Evolutionary conservation across 2,888 invertebrate genomes (phyloP).

Genomic region (Eilema sororculum): DNA sequence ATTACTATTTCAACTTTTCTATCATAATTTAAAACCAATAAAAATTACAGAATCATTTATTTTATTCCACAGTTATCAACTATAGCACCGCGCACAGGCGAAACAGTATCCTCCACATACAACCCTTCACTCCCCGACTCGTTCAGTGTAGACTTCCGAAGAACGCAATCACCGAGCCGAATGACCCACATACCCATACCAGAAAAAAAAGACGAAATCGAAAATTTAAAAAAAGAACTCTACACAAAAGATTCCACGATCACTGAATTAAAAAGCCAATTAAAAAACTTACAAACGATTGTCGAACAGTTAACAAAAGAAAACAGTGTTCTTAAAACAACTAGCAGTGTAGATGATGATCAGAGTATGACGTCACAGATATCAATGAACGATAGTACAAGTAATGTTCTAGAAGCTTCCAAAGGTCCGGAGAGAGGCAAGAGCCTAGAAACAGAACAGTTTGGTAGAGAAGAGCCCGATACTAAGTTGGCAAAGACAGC

Average conservation of each 20-base stretch:
- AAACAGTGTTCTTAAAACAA: slow-evolving; percentile 92
- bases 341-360: slow-evolving; percentile 81
- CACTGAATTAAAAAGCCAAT: slow-evolving; percentile 88
- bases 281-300: slow-evolving; percentile 88
- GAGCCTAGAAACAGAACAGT: slow-evolving; percentile 76
- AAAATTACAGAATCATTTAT: not conserved
- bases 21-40: too few species aligned
- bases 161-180: slow-evolving; percentile 59
- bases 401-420: slow-evolving; percentile 58
- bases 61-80: slow-evolving; percentile 61
- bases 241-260: slow-evolving; percentile 89
- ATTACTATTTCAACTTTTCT: too few species aligned
- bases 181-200: slow-evolving; percentile 43
- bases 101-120: slow-evolving; percentile 76
- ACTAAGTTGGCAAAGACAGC: slow-evolving; percentile 75
- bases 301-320: slow-evolving; percentile 93
- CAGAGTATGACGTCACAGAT: slow-evolving; percentile 76
- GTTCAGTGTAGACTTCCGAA: slow-evolving; percentile 50
- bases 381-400: slow-evolving; percentile 72
- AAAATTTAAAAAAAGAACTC: slow-evolving; percentile 84
- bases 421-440: slow-evolving; percentile 75
- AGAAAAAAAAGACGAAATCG: slow-evolving; percentile 66
- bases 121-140: slow-evolving; percentile 75
- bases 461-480: slow-evolving; percentile 82
- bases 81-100: slow-evolving; percentile 70